phyloP scores from a whole-genome alignment of 2,113 vertebrate species.

The Talpa occidentalis region DNA sequence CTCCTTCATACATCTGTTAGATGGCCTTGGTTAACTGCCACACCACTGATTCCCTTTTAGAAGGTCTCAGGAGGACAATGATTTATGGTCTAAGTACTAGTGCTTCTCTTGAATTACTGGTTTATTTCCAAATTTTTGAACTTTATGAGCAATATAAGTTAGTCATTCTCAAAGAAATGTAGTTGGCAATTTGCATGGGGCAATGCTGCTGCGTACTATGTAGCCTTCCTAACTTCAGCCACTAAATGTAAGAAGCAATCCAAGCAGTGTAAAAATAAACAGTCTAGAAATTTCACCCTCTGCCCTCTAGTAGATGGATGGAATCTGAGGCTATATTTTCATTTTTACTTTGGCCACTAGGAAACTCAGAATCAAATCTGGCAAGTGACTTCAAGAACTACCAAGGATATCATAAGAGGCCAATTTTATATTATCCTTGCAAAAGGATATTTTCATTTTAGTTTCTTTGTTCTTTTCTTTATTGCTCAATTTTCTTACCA shows the following conservation, averaged over 20 bases:
- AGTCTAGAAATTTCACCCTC: background rate
- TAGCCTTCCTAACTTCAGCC: background rate
- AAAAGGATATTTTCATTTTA: background rate
- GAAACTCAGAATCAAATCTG: background rate
- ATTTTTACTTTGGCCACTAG: background rate
- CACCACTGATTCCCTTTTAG: background rate
- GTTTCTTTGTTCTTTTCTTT: background rate
- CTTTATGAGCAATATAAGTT: background rate
- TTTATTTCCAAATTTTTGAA: conserved; percentile 6
- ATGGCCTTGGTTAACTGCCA: background rate
- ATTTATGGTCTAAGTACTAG: background rate
- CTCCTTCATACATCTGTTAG: background rate
- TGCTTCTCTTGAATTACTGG: background rate
- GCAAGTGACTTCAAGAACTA: background rate
- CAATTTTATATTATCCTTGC: background rate
- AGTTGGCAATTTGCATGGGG: background rate
- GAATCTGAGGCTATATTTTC: background rate
- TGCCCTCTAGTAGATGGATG: background rate
- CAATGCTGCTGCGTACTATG: background rate
- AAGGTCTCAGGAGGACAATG: background rate
- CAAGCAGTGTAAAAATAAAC: background rate
- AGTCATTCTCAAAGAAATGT: background rate
- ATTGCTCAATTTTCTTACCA: background rate
- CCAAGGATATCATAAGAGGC: background rate
- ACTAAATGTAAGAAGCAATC: background rate